phyloP scores from a whole-genome alignment of 2,797 vertebrate species.

The Lophura swinhoii region DNA sequence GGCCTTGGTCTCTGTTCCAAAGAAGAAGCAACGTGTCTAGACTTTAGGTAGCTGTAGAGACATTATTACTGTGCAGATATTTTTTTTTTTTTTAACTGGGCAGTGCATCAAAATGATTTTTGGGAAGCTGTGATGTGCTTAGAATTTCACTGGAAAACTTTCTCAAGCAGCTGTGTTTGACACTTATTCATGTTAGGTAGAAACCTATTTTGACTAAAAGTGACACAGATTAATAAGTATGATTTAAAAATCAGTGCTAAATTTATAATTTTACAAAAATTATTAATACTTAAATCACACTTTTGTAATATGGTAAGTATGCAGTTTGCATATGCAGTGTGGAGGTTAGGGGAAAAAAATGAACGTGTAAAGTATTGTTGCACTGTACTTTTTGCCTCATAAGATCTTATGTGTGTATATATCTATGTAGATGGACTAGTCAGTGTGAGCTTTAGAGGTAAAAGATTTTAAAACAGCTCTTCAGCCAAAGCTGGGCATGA shows the following conservation, averaged over 20 bases:
- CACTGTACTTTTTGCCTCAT: background rate
- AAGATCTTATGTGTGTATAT: accelerated
- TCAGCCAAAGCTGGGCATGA: background rate
- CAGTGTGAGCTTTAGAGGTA: background rate
- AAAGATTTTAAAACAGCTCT: conserved; percentile 41
- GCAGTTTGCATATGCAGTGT: background rate
- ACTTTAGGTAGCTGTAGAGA: background rate
- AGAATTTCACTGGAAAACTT: background rate
- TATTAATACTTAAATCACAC: background rate
- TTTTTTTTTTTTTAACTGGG: background rate
- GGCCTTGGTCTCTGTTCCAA: background rate
- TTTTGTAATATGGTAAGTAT: background rate
- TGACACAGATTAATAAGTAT: background rate
- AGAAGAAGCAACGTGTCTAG: background rate
- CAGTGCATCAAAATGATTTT: background rate
- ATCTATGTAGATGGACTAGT: background rate
- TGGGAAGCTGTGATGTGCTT: background rate
- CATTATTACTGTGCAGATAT: background rate
- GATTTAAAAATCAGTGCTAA: background rate
- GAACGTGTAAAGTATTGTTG: background rate
- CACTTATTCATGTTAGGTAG: background rate
- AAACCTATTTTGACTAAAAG: background rate
- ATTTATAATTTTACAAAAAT: background rate
- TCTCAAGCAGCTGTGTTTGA: background rate
- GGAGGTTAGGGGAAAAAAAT: background rate